Evolutionary conservation across 2,888 invertebrate species (phyloP).

Genomic region (Odontocerum albicorne): DNA sequence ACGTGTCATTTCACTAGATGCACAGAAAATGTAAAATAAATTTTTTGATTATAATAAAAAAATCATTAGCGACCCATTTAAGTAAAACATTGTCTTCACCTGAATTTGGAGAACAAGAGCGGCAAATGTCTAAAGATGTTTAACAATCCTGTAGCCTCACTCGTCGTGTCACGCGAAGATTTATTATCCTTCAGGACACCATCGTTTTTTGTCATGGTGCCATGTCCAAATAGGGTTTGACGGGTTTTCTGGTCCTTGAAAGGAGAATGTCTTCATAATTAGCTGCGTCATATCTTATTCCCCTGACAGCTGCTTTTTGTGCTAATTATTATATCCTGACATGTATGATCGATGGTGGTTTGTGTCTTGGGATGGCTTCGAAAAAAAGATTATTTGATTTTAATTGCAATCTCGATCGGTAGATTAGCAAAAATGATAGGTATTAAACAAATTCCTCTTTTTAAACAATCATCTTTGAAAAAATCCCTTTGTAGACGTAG

Average conservation of each 20-base stretch:
- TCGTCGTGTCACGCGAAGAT: not conserved
- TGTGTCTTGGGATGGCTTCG: no score
- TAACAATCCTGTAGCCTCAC: not conserved
- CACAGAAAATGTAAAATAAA: no score
- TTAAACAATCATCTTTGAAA: no score
- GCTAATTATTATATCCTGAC: conserved; percentile 13
- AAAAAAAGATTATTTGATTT: no score
- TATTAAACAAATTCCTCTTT: no score
- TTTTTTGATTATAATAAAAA: no score
- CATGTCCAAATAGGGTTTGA: conserved; percentile 7
- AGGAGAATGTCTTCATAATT: conserved; percentile 18
- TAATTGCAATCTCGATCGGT: no score
- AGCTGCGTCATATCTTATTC: conserved; percentile 12
- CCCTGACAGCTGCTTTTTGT: conserved; percentile 10
- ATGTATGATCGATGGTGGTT: conserved; percentile 12
- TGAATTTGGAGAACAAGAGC: not conserved
- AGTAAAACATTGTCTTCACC: no score
- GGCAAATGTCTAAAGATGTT: not conserved
- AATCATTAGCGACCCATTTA: no score
- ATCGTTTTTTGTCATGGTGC: not conserved
- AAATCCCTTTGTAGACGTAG: no score
- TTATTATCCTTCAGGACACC: not conserved
- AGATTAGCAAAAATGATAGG: no score
- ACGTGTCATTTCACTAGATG: no score
- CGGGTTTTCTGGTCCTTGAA: conserved; percentile 1